Evolutionary conservation across 1,140 invertebrate species (phyloP), one percentile per base, ranked within the genome.

Genomic region (Tetramorium parvispinum): DNA sequence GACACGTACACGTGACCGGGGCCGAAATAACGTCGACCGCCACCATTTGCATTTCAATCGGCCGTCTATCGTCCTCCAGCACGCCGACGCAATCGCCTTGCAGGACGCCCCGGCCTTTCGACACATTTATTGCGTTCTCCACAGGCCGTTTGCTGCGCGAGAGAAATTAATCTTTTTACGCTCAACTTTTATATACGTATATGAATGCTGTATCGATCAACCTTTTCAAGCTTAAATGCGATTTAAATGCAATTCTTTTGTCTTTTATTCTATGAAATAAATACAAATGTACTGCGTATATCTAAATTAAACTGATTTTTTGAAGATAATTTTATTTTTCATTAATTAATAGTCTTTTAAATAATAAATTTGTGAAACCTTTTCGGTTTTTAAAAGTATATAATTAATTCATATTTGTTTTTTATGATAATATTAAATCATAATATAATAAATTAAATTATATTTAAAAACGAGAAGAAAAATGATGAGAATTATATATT

Each of bases 21-120:
- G 13, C 24, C 63, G 63, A 81, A 81, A 81, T 81, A 81, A 86
- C 53, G 53, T 59, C 85, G 61, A 68, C 76, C 75, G 75, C 76
- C 40, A 21, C 63, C 49, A 79, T 86, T 86, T 79, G 73, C 85
- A 85, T 85, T 85, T 79, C 85, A 81, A 86, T 86, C 85, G 85
- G 63, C 40, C 63, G 75, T 63, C 73, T 65, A 78, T 65, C 82
- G 82, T 66, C 7, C 24, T n/a, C 51, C 51, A 40, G 21, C 21
- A 18, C 59, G 16, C 43, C 79, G 53, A 75, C 55, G 68, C 79
- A 59, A 59, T 82, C 79, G 79, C 71, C 51, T 71, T 71, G 68
- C 68, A 71, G 68, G 43, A 49, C 24, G 43, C 43, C 8, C n/a
- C 21, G 21, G 66, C 43, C n/a, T 70, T 70, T 70, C 43, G 68